These are phyloP conservation scores for Drosophila infuscata DNA, from an alignment of 2,888 invertebrate genomes.

Conservation along the genomic window DNA sequence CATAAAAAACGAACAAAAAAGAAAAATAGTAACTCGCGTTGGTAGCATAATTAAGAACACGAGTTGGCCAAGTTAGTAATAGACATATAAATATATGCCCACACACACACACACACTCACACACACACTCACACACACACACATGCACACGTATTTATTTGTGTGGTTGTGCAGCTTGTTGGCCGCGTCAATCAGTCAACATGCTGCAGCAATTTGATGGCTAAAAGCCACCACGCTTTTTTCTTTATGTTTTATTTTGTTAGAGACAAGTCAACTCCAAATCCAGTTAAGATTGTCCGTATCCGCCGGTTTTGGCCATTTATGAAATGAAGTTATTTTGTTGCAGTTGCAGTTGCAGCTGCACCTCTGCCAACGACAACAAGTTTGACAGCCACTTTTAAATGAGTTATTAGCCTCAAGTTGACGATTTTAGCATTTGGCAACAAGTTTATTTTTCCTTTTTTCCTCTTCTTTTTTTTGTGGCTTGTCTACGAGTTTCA, in stretches of 20 bases:
- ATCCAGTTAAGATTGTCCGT: constrained; percentile 20
- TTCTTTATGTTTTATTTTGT: constrained; percentile 1
- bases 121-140: constrained; percentile 11
- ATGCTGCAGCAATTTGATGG: constrained; percentile 67
- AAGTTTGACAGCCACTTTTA: constrained; percentile 65
- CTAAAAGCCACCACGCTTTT: constrained; percentile 54
- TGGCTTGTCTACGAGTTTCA: constrained; percentile 37
- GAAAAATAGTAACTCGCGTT: constrained; percentile 35
- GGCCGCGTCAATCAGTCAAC: constrained; percentile 70
- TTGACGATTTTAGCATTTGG: constrained; percentile 67
- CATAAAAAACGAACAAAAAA: constrained; percentile 39
- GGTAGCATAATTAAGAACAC: constrained; percentile 74
- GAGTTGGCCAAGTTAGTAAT: constrained; percentile 73
- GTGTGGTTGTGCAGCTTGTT: constrained; percentile 1
- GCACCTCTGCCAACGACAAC: constrained; percentile 24
- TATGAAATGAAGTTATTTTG: constrained; percentile 84
- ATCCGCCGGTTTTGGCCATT: constrained; percentile 74
- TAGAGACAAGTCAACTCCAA: constrained; percentile 42
- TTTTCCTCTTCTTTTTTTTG: neutral
- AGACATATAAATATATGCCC: constrained; percentile 12
- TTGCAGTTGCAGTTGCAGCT: constrained; percentile 50
- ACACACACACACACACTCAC: constrained; percentile 19
- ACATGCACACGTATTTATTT: neutral
- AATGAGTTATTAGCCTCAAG: constrained; percentile 78
- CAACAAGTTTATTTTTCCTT: constrained; percentile 52